Conservation (phyloP, 2,888 invertebrate species). For the Choristoneura rosaceana region DNA sequence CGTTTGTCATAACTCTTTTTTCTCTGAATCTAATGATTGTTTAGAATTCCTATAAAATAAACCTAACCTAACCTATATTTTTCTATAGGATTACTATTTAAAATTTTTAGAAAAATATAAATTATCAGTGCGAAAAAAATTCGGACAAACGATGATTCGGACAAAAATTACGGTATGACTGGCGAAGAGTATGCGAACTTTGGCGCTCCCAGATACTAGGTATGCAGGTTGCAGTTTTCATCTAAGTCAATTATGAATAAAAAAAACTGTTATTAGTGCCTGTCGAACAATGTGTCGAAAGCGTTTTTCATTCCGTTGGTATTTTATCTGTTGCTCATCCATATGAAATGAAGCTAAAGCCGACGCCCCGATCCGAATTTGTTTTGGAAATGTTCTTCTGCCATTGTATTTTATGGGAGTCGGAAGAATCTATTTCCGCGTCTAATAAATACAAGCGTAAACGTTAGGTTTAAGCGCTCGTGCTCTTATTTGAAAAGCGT, state of each 20-base stretch:
- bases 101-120: too few relatives aligned
- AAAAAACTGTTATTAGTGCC: neutral
- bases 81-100: too few relatives aligned
- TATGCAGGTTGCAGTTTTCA: too few relatives aligned
- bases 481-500: neutral
- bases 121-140: too few relatives aligned
- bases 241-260: neutral
- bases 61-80: too few relatives aligned
- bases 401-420: constrained; percentile 36
- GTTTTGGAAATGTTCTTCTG: constrained; percentile 38
- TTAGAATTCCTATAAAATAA: too few relatives aligned
- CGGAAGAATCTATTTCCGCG: constrained; percentile 38
- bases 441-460: constrained; percentile 25
- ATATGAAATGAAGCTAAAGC: constrained; percentile 37
- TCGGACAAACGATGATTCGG: too few relatives aligned
- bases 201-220: too few relatives aligned
- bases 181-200: too few relatives aligned
- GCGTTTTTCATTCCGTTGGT: constrained; percentile 24
- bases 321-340: constrained; percentile 26
- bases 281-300: constrained; percentile 15
- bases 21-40: too few relatives aligned
- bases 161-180: too few relatives aligned
- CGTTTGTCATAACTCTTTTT: too few relatives aligned
- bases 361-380: constrained; percentile 32
- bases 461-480: constrained; percentile 11